Evolutionary conservation across 2,113 vertebrate species (phyloP), one percentile per base, ranked within the genome.

Genomic region (Gallinago media): DNA sequence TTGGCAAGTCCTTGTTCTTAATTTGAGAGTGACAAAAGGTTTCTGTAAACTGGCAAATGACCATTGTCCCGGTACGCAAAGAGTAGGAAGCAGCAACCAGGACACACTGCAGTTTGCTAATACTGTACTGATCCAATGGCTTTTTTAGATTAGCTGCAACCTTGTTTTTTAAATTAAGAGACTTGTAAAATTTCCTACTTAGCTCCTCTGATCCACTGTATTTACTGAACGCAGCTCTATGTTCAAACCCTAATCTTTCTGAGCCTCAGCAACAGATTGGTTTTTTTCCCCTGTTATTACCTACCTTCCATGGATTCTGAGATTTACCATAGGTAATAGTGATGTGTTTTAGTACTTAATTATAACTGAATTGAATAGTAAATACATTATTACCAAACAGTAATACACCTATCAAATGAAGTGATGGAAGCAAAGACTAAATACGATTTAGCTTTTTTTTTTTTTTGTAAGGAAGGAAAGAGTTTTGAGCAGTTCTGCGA

Each of bases 391-490:
- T 77, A 80, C 32, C 27, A 26, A 84, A 59, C 18, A 67, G 68
- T 32, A 78, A 75, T 50, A 78, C 6, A 90, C 3, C 63, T 91
- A 63, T 22, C 0, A 3, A 88, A 91, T 85, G 87, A 96, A 85
- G 49, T 52, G 89, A 97, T 46, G 81, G 76, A 97, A 95, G 66
- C 26, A 95, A 97, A 92, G 36, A 84, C 40, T 93, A 84, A 85
- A 77, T 73, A 73, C 34, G 9, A 91, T 87, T 72, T 52, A 92
- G 29, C 5, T 44, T 54, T 26, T 17, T 55, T 16, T 27, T 25
- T 15, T 52, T 29, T 55, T 36, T 47, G 2, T 89, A 89, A 81
- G 92, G 85, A 95, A 65, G 78, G n/a, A 84, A 73, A 66, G 34
- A 52, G 82, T 47, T 96, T 88, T 78, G 68, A 96, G 67, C 42